These are phyloP conservation scores for Nipponia nippon DNA, from an alignment of 2,113 vertebrate species.

Conservation along the genomic window DNA sequence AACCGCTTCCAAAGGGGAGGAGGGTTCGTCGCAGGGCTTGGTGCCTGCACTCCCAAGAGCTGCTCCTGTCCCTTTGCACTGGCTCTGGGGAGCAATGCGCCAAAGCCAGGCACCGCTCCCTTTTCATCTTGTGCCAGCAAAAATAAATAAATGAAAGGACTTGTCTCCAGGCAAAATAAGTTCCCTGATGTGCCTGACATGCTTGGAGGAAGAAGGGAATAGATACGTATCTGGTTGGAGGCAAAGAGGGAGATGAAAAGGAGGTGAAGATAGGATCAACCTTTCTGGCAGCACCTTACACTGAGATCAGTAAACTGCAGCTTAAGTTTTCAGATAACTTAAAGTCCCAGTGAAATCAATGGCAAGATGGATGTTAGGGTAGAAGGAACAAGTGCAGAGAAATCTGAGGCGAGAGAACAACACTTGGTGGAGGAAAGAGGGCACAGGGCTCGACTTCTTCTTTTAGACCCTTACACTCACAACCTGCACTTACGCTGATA, in stretches of 20 bases:
- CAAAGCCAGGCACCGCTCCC: background rate
- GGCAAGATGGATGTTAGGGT: background rate
- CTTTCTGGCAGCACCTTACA: background rate
- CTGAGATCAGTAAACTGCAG: background rate
- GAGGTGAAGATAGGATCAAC: background rate
- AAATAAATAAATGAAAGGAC: constrained; percentile 28
- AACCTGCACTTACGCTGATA: background rate
- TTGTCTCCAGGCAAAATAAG: background rate
- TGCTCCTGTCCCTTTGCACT: background rate
- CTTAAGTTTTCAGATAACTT: background rate
- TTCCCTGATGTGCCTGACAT: background rate
- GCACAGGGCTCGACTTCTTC: rapidly evolving
- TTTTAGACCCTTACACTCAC: background rate
- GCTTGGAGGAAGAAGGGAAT: background rate
- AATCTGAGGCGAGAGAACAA: background rate
- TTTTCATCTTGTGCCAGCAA: constrained; percentile 15
- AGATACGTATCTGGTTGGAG: background rate
- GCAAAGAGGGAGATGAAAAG: background rate
- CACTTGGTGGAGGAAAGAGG: background rate
- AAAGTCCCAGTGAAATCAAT: background rate
- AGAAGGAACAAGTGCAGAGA: background rate
- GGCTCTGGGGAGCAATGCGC: rapidly evolving
- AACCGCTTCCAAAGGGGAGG: background rate
- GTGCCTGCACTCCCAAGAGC: background rate
- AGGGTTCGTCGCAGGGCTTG: background rate